Base-by-base conservation (phyloP, 1,140 invertebrate species). In the Aphidius gifuensis region DNA sequence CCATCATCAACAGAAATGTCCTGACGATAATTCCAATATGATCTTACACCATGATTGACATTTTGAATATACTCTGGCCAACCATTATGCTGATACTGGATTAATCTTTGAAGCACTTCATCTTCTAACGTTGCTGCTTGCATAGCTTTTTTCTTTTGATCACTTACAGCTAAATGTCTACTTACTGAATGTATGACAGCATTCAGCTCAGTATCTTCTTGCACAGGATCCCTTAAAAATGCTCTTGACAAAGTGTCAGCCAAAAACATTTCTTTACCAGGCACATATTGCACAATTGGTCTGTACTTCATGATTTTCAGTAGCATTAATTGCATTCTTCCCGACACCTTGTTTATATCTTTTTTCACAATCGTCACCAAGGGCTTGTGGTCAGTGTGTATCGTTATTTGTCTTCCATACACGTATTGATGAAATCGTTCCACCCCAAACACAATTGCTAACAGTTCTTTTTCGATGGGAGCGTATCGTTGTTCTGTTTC, bases 351-450 rank as follows among this genome's bases (percentile, higher is more conserved):
- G 51, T 70, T 21, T 38, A 82, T 64, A 9, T 71, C 70, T 66
- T 81, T 83, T 59, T 71, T 72, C 42, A 76, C 68, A 56, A 83
- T 79, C 39, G 45, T 39, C 40, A 76, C 72, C 11, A 83, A 64
- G 3, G 79, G 76, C 61, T 77, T 74, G 58, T 84, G 81, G 66
- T 85, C 82, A 6, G 77, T 82, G 63, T 79, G 69, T 3, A 83
- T 72, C 6, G 56, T 73, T 44, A 84, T 75, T 32, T 74, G 62
- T 59, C 64, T 76, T 11, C 73, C 75, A 66, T 71, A 72, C 23
- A 83, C 64, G 67, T 76, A 83, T 40, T 72, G 68, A 50, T 69
- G 53, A 64, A 81, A 82, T 58, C 75, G 71, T 56, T 77, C 65
- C 23, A 80, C 72, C 0, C 73, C 80, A 64, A 75, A 79, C 0